phyloP scores from a whole-genome alignment of 37 sponge, comb jelly and placozoan species.

The Ephydatia muelleri region DNA sequence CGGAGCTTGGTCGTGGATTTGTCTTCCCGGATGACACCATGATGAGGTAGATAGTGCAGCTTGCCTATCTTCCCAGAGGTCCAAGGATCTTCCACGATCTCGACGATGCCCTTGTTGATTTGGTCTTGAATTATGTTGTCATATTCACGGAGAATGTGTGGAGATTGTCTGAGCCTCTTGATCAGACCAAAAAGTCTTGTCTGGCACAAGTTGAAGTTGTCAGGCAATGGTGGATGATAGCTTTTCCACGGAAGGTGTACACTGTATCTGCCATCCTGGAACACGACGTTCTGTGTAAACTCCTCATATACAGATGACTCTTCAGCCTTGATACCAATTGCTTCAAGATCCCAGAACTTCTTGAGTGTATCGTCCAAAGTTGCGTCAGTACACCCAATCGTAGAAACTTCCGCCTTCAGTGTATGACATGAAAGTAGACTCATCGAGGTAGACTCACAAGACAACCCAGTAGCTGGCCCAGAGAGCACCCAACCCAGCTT shows the following conservation, averaged over 20 bases:
- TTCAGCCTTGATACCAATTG: constrained; percentile 29
- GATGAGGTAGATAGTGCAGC: too few relatives aligned
- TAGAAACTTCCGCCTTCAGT: not conserved
- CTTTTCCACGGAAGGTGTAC: constrained; percentile 42
- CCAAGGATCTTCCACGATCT: too few relatives aligned
- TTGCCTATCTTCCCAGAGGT: too few relatives aligned
- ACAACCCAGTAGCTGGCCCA: constrained; percentile 21
- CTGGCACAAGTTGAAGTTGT: constrained; percentile 49
- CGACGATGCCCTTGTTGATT: too few relatives aligned
- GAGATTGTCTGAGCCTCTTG: too few relatives aligned
- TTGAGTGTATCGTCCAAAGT: constrained; percentile 14
- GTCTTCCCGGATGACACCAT: too few relatives aligned
- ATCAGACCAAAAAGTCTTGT: too few relatives aligned
- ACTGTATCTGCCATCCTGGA: constrained; percentile 8
- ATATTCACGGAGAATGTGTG: too few relatives aligned
- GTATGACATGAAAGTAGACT: constrained; percentile 24
- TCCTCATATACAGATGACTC: constrained; percentile 6
- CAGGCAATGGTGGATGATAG: constrained; percentile 31
- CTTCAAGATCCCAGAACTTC: constrained; percentile 61
- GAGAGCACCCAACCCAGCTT: constrained; percentile 62
- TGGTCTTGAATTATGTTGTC: too few relatives aligned
- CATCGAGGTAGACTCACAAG: not conserved
- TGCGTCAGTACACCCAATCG: not conserved
- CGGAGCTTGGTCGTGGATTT: too few relatives aligned
- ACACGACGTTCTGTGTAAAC: constrained; percentile 2